Percentiles rank a stretch among this genome's conserved stretches.
Conservation (phyloP, 37 sponge, comb jelly and placozoan genomes). For the Tethya wilhelma region DNA sequence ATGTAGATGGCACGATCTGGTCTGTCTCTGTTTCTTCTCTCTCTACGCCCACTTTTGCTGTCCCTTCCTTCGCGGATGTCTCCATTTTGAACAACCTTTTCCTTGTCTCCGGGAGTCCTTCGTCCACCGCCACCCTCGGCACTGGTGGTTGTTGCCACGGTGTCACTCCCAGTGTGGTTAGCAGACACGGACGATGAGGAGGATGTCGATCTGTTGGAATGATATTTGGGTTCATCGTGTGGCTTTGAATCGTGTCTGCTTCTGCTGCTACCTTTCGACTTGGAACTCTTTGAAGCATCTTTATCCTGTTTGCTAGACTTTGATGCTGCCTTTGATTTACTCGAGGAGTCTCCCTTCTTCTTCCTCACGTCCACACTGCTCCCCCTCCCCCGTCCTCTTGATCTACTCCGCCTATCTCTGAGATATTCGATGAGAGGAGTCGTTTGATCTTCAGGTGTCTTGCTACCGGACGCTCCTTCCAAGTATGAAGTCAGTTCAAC, state of each 20-base stretch:
- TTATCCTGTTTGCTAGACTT: background rate
- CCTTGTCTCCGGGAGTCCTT: background rate
- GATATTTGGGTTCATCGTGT: background rate
- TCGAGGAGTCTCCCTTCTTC: slow-evolving; percentile 25
- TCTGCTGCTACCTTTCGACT: background rate
- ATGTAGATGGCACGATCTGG: slow-evolving; percentile 11
- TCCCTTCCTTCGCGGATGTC: background rate
- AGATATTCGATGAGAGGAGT: slow-evolving; percentile 79
- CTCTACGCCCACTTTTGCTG: background rate
- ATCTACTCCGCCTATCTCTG: slow-evolving; percentile 46
- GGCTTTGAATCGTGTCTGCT: background rate
- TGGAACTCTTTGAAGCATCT: background rate
- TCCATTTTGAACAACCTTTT: background rate
- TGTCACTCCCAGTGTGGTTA: background rate
- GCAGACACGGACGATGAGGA: background rate
- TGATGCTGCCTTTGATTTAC: background rate
- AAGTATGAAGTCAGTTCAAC: slow-evolving; percentile 56
- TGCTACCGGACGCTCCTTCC: slow-evolving; percentile 20
- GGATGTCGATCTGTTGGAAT: background rate
- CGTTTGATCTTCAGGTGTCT: slow-evolving; percentile 19
- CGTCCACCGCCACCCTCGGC: background rate
- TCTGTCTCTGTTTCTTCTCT: slow-evolving; percentile 23
- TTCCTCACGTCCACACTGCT: slow-evolving; percentile 15
- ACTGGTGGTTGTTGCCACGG: background rate
- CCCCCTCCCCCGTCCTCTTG: background rate